Evolutionary conservation across 2,888 invertebrate species (phyloP).

Genomic region (Rhagonycha fulva): DNA sequence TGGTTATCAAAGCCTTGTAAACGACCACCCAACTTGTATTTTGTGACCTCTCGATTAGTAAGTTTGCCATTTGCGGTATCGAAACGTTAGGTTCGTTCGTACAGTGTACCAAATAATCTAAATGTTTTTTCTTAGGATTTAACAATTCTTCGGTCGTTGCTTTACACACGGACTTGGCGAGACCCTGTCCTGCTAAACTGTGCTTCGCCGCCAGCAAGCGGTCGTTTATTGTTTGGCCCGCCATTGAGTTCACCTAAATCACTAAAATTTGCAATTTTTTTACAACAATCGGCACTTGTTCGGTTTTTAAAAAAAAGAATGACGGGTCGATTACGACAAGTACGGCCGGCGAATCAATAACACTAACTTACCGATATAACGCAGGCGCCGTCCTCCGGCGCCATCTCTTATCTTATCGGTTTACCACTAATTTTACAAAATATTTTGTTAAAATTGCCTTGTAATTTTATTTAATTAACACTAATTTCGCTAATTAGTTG

Average conservation of each 20-base stretch:
- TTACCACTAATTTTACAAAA: neutral
- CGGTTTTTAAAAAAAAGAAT: constrained; percentile 36
- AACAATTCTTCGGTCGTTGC: constrained; percentile 99
- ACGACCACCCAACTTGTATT: constrained; percentile 99
- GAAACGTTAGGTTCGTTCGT: constrained; percentile 99
- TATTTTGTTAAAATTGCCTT: neutral
- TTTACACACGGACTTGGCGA: constrained; percentile 99
- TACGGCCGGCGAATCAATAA: constrained; percentile 50
- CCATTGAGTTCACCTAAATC: constrained; percentile 61
- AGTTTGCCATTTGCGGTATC: constrained; percentile 98
- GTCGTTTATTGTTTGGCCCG: constrained; percentile 98
- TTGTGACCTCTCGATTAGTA: constrained; percentile 97
- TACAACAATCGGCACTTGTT: neutral
- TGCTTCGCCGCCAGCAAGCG: constrained; percentile 97
- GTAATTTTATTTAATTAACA: neutral
- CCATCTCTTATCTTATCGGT: constrained; percentile 11
- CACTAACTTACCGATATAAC: constrained; percentile 31
- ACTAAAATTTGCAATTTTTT: neutral
- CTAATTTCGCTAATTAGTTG: neutral
- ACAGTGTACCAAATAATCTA: constrained; percentile 99
- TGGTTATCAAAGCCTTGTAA: constrained; percentile 96
- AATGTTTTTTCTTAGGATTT: constrained; percentile 99
- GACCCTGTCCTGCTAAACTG: constrained; percentile 98
- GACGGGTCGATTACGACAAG: constrained; percentile 46
- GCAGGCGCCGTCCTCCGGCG: constrained; percentile 23